Evolutionary conservation across 2,888 invertebrate species (phyloP).

Genomic region (Lordiphosa andalusiaca): DNA sequence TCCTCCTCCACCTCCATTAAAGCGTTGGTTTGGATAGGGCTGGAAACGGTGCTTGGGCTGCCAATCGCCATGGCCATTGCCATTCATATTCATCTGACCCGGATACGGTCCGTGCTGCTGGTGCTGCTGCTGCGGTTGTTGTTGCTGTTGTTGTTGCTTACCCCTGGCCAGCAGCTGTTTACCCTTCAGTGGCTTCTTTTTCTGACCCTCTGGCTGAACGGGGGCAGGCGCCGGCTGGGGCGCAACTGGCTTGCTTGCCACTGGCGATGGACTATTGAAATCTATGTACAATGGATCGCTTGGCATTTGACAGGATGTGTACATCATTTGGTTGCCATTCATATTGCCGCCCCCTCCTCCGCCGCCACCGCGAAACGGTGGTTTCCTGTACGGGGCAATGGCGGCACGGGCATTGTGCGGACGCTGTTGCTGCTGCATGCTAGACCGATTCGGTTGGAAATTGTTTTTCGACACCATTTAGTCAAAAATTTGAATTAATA

Average conservation of each 20-base stretch:
- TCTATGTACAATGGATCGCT: conserved; percentile 80
- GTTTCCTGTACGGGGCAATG: conserved; percentile 66
- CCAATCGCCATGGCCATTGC: conserved; percentile 21
- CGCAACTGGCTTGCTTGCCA: conserved; percentile 13
- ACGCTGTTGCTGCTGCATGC: conserved; percentile 52
- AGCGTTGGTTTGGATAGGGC: conserved; percentile 40
- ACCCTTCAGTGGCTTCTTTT: conserved; percentile 53
- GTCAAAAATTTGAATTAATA: no score
- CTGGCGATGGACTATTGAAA: conserved; percentile 77
- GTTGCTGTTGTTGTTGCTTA: conserved; percentile 19
- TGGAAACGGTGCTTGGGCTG: conserved; percentile 40
- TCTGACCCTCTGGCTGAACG: conserved; percentile 29
- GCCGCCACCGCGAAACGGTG: conserved; percentile 41
- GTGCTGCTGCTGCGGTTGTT: conserved; percentile 30
- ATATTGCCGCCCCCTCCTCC: conserved; percentile 26
- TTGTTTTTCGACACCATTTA: conserved; percentile 62
- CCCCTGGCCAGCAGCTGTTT: conserved; percentile 41
- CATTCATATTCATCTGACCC: conserved; percentile 27
- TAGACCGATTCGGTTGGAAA: conserved; percentile 52
- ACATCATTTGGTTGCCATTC: conserved; percentile 70
- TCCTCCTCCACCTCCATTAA: conserved; percentile 32
- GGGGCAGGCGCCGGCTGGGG: background rate
- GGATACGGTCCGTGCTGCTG: conserved; percentile 17
- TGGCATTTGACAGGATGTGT: conserved; percentile 78
- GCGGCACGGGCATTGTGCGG: conserved; percentile 41